These are phyloP conservation scores for Spongia lamella DNA, from an alignment of 37 sponge, comb jelly and placozoan genomes.

Conservation along the genomic window DNA sequence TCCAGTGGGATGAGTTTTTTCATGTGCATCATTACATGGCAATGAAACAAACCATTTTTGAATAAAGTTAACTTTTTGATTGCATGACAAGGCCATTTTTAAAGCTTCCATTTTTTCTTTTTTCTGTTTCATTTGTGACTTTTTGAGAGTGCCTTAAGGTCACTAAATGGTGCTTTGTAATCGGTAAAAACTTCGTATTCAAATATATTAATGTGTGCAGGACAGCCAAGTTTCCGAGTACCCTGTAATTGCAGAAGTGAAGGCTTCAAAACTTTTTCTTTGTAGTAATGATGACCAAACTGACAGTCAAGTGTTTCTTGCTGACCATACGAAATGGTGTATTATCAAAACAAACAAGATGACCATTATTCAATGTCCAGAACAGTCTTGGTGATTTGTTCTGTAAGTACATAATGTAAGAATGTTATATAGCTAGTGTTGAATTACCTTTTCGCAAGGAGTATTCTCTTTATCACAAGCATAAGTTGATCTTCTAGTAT, in stretches of 20 bases:
- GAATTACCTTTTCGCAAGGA: too few species aligned
- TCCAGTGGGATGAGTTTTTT: constrained; percentile 32
- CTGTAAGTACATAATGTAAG: too few species aligned
- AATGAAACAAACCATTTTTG: constrained; percentile 30
- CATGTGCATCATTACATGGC: constrained; percentile 31
- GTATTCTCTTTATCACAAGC: too few species aligned
- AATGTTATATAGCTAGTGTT: too few species aligned
- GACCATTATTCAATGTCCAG: not conserved
- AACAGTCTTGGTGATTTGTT: too few species aligned
- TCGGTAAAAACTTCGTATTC: constrained; percentile 1
- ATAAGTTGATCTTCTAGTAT: not conserved
- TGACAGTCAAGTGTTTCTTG: constrained; percentile 10
- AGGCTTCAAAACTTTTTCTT: not conserved
- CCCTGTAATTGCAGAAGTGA: not conserved
- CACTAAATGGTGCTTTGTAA: not conserved
- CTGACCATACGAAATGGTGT: constrained; percentile 16
- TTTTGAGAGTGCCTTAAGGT: too few species aligned
- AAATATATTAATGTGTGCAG: constrained; percentile 7
- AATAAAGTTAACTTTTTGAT: not conserved
- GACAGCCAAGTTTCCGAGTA: constrained; percentile 12
- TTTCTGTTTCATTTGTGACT: too few species aligned
- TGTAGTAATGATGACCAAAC: constrained; percentile 2
- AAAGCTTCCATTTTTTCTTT: too few species aligned
- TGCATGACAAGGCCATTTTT: not conserved
- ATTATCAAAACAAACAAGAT: not conserved